Evolutionary conservation across 2,797 vertebrate genomes (phyloP), one percentile per base, ranked within the genome.

Genomic region (Oreochromis grahami): DNA sequence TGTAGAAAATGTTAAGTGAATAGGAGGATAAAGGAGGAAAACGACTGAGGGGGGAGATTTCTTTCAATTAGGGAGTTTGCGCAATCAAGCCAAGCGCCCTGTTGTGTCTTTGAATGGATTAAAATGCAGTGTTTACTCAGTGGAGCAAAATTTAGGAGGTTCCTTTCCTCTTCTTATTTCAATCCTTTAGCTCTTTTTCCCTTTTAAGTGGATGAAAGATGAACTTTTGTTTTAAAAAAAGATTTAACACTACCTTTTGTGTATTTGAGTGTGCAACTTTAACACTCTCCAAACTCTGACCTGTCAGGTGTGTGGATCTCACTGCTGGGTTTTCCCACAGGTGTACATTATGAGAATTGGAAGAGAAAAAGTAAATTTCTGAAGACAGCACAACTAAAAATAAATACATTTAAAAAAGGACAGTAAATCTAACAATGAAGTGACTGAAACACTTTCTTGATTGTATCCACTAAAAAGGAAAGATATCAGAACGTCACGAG

Each of bases 1-100:
- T 81, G 89, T 93, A 91, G 89, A 93, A 93, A 91, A 92, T 90
- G 86, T 81, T 45, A 84, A 82, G 79, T 82, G 76, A 87, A 91
- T 82, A 80, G 29, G 84, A 78, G 77, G 77, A 74, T 52, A n/a
- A 48, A 36, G 70, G 86, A 80, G 76, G 79, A 82, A 84, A 32
- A 24, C 2, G 79, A 85, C 79, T 78, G 82, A 86, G 56, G 70
- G 74, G 81, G 29, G 84, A 79, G 81, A 63, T 77, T 84, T 87
- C 55, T 89, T 87, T 91, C 68, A 84, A 79, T 56, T 45, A 63
- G 63, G 76, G 87, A 34, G 74, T 78, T 53, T 74, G 43, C 26
- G 1, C 68, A 74, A 74, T 32, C 43, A 74, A 74, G 43, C 26
- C 3, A 26, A 60, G 72, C 74, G 24, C 60, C 65, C 77, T 29